These are phyloP conservation scores for Tanytarsus gracilentus DNA, from an alignment of 2,888 invertebrate species.

Conservation along the genomic window DNA sequence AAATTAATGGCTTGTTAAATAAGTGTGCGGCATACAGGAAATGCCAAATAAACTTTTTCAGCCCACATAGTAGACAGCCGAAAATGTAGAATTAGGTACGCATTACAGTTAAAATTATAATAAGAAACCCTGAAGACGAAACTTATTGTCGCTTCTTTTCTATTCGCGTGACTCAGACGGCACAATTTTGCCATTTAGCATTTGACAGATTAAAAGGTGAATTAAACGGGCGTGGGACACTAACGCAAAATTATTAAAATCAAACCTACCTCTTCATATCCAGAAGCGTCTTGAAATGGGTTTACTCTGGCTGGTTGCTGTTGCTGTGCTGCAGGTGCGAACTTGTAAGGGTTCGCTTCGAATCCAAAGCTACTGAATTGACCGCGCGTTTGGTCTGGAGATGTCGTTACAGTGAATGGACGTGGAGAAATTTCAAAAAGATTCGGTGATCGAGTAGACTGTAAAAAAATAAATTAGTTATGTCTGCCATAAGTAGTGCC, in stretches of 20 bases:
- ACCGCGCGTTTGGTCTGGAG: conserved; percentile 14
- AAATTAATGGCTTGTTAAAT: no score
- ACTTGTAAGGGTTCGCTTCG: background rate
- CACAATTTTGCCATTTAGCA: no score
- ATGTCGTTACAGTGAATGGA: conserved; percentile 35
- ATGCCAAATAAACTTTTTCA: conserved; percentile 7
- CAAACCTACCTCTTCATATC: conserved; percentile 13
- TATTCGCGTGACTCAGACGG: conserved; percentile 21
- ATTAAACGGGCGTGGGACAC: no score
- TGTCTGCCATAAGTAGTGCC: background rate
- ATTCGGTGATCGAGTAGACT: conserved; percentile 39
- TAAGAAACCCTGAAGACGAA: no score
- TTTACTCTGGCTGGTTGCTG: conserved; percentile 17
- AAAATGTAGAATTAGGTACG: no score
- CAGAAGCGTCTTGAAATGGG: conserved; percentile 16
- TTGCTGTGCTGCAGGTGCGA: background rate
- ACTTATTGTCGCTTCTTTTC: no score
- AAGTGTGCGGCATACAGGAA: conserved; percentile 23
- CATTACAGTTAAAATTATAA: conserved; percentile 21
- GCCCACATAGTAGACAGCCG: conserved; percentile 3
- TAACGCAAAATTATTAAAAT: background rate
- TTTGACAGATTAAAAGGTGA: no score
- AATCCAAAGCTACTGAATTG: conserved; percentile 3
- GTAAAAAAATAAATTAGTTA: conserved; percentile 32
- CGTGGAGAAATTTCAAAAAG: conserved; percentile 43